These are phyloP conservation scores for Physella acuta DNA, from an alignment of 1,140 invertebrate genomes.

Conservation along the genomic window DNA sequence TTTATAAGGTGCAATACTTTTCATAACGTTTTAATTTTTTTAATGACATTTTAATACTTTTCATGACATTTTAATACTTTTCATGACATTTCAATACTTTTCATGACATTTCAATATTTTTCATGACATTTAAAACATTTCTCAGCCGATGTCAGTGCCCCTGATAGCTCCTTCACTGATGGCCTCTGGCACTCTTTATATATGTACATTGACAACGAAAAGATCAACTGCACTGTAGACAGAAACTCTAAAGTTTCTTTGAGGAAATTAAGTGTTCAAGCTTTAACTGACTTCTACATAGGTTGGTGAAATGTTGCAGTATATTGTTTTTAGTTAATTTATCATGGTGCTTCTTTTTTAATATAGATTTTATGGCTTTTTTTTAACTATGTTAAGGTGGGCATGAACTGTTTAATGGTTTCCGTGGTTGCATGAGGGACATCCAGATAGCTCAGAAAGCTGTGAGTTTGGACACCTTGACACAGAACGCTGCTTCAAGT, in stretches of 20 bases:
- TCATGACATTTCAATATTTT: background rate
- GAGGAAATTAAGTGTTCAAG: conserved; percentile 38
- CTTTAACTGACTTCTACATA: conserved; percentile 40
- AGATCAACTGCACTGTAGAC: conserved; percentile 56
- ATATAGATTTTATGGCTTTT: too few relatives aligned
- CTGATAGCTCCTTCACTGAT: conserved; percentile 48
- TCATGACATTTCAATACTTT: background rate
- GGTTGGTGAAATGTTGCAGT: conserved; percentile 29
- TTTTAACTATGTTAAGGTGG: too few relatives aligned
- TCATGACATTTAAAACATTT: background rate
- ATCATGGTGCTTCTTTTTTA: too few relatives aligned
- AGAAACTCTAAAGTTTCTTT: conserved; percentile 47
- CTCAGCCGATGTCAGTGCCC: conserved; percentile 48
- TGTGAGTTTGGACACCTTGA: conserved; percentile 33
- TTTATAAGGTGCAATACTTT: too few relatives aligned
- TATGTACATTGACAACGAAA: conserved; percentile 43
- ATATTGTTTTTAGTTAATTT: too few relatives aligned
- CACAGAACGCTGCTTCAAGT: background rate
- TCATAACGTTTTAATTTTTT: background rate
- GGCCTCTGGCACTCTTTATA: conserved; percentile 57
- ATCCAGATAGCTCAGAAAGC: conserved; percentile 40
- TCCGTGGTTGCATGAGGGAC: conserved; percentile 56
- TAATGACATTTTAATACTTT: background rate
- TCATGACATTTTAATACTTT: background rate
- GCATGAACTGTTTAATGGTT: conserved; percentile 44